phyloP scores from a whole-genome alignment of 2,113 vertebrate genomes.

The Speoplatyrhinus poulsoni region DNA sequence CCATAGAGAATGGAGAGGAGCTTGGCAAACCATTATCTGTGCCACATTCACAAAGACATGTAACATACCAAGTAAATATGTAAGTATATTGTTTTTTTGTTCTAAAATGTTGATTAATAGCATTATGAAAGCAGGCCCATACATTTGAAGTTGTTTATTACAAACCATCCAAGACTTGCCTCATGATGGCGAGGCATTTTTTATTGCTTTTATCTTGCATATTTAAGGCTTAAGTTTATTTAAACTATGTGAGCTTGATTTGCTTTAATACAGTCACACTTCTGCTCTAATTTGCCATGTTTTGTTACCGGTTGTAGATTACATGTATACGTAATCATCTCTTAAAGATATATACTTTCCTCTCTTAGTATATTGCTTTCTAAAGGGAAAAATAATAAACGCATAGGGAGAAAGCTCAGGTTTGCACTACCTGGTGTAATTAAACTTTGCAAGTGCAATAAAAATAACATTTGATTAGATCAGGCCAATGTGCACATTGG shows the following conservation, averaged over 20 bases:
- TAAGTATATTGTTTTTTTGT: neutral
- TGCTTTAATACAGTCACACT: constrained; percentile 11
- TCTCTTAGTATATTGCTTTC: neutral
- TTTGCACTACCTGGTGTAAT: constrained; percentile 43
- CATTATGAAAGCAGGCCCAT: constrained; percentile 24
- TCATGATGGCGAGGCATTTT: constrained; percentile 52
- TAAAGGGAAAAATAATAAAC: no score
- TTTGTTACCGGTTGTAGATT: neutral
- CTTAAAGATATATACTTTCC: neutral
- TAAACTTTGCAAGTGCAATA: constrained; percentile 22
- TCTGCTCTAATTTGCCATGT: neutral
- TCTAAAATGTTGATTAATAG: constrained; percentile 41
- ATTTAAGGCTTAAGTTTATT: constrained; percentile 34
- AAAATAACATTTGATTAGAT: constrained; percentile 9
- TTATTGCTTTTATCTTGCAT: constrained; percentile 56
- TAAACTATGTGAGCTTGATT: constrained; percentile 18
- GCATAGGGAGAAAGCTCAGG: constrained; percentile 19
- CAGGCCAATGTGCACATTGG: constrained; percentile 8
- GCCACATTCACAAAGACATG: no score
- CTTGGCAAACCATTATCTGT: constrained; percentile 19
- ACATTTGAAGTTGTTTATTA: constrained; percentile 53
- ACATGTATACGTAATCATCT: neutral
- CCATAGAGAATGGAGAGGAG: constrained; percentile 35
- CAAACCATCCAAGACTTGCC: constrained; percentile 29
- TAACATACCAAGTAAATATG: no score